Conservation (phyloP, 2,888 invertebrate species). For the Eristalis pertinax region DNA sequence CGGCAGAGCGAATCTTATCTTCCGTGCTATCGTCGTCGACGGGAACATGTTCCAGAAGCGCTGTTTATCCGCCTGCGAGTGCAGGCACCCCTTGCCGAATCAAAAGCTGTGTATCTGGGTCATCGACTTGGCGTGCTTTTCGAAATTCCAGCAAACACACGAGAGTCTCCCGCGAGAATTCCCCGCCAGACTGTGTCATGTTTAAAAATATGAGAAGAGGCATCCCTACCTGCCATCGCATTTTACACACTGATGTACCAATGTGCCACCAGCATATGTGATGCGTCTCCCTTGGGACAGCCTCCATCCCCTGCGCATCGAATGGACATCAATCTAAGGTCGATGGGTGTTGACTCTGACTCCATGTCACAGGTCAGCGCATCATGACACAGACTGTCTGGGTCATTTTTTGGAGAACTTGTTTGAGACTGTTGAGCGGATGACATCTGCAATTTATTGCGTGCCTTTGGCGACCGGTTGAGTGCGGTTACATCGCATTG, state of each 20-base stretch:
- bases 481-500: not conserved
- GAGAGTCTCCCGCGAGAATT: not conserved
- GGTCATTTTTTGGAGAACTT: not conserved
- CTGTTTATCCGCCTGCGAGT: not conserved
- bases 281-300: not conserved
- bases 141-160: not conserved
- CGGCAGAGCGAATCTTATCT: not conserved
- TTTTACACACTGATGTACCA: not conserved
- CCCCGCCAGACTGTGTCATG: not conserved
- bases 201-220: not conserved
- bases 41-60: not conserved
- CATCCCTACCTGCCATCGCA: not conserved
- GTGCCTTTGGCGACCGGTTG: too few species aligned
- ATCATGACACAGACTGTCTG: not conserved
- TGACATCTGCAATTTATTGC: too few species aligned
- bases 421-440: not conserved
- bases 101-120: not conserved
- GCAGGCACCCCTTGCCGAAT: not conserved
- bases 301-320: not conserved
- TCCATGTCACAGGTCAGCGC: not conserved
- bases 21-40: not conserved
- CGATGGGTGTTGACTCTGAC: not conserved
- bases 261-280: not conserved
- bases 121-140: not conserved
- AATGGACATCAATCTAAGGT: conserved; percentile 9